Conservation (phyloP, 2,113 vertebrate species). For the Helogale parvula region DNA sequence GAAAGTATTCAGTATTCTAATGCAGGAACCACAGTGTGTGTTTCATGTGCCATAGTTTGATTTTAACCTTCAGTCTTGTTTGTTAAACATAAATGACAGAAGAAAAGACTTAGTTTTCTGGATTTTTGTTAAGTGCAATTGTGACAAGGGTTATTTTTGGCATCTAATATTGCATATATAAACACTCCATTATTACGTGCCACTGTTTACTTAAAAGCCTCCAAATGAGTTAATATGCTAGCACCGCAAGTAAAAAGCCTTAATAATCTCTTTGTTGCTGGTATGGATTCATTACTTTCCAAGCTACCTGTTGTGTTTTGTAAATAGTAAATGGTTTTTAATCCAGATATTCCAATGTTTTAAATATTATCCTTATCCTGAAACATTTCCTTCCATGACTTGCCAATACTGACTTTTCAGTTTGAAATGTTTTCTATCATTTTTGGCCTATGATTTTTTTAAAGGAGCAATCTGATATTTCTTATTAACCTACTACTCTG, state of each 20-base stretch:
- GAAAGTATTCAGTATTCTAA: background rate
- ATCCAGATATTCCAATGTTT: slow-evolving; percentile 45
- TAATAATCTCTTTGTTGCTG: background rate
- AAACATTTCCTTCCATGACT: slow-evolving; percentile 60
- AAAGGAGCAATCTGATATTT: slow-evolving; percentile 81
- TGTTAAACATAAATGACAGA: background rate
- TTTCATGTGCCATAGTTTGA: background rate
- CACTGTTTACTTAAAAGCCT: background rate
- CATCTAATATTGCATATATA: background rate
- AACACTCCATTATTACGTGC: background rate
- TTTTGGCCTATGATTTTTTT: slow-evolving; percentile 78
- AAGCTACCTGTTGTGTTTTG: slow-evolving; percentile 40
- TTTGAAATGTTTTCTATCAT: slow-evolving; percentile 82
- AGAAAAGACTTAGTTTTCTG: slow-evolving; percentile 5
- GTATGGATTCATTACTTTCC: slow-evolving; percentile 12
- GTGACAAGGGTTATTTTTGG: background rate
- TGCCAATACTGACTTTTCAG: slow-evolving; percentile 78
- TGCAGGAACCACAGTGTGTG: background rate
- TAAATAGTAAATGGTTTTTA: slow-evolving; percentile 57
- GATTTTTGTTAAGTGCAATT: background rate
- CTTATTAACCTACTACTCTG: slow-evolving; percentile 81
- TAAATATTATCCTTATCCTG: slow-evolving; percentile 73
- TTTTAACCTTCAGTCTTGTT: background rate
- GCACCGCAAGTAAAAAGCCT: background rate
- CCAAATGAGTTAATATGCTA: background rate